Base-by-base conservation (phyloP, 2,113 vertebrate species). In the Epinephelus lanceolatus region DNA sequence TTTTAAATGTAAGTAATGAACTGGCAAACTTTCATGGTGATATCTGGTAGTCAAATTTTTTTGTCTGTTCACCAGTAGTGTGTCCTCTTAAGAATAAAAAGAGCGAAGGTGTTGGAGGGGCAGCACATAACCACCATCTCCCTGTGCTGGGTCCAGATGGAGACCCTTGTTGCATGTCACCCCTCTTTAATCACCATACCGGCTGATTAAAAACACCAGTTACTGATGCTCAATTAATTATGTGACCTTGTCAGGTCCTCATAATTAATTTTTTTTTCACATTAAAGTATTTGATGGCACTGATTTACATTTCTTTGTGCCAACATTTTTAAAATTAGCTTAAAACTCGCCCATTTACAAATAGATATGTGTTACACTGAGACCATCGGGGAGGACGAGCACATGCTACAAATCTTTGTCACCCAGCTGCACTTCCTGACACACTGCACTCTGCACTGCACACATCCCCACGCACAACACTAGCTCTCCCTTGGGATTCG, bases 181-280 rank as follows among this genome's bases (percentile, higher is more conserved):
- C 60, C 23, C 55, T 55, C 70, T 78, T 66, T 76, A 86, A 89
- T 88, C 68, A 70, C 47, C 78, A 27, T 11, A 0, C 65, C 19
- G 52, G 33, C 76, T 83, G 78, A 88, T 78, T 81, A 75, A 86
- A 88, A 86, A 61, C 78, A 81, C 71, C 51, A 71, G 23, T 83
- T 75, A 27, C 62, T 23, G 53, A 45, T 37, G 59, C 69, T 84
- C 52, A 8, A 67, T 83, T 83, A 45, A 83, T 78, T 84, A 83
- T 85, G 37, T 51, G 79, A 81, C 84, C 62, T 74, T 80, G 71
- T 71, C 56, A 81, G 25, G 45, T 75, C 65, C 11, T 80, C 21
- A 8, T 72, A 51, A 72, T 57, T 83, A 49, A 30, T 30, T 5
- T 30, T 37, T 37, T 67, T 86, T 82, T 60, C 57, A 3, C 72